phyloP scores from a whole-genome alignment of 2,113 vertebrate species.

The Gorilla gorilla region DNA sequence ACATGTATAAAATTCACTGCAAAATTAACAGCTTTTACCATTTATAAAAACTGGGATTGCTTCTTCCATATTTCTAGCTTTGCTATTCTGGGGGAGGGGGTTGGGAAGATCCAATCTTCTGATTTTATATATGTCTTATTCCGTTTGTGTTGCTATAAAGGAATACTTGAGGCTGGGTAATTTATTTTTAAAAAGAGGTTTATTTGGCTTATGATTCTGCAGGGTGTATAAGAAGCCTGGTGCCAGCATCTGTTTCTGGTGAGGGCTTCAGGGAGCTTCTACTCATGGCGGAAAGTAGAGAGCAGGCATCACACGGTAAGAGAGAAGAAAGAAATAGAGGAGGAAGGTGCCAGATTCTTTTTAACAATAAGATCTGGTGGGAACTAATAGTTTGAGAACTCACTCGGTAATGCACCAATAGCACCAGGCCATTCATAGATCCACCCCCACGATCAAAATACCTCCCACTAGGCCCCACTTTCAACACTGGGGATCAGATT shows the following conservation, averaged over 20 bases:
- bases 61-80: conserved; percentile 73
- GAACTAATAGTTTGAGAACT: neutral
- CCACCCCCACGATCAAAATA: neutral
- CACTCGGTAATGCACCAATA: neutral
- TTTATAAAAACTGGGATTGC: conserved; percentile 51
- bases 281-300: neutral
- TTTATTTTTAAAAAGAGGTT: neutral
- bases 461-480: neutral
- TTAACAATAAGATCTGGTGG: neutral
- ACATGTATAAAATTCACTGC: conserved; percentile 57
- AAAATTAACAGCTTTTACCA: conserved; percentile 58
- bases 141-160: neutral
- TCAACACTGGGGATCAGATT: neutral
- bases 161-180: neutral
- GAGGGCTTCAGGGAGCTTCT: neutral
- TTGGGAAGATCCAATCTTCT: neutral
- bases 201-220: neutral
- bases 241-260: neutral
- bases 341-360: neutral
- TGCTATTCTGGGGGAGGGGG: conserved; percentile 48
- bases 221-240: neutral
- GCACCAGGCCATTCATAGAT: neutral
- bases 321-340: neutral
- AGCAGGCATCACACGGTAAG: neutral
- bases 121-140: neutral